Percentiles rank a stretch among this genome's conserved stretches.
phyloP scores from a whole-genome alignment of 2,797 vertebrate genomes.

The Hemitrygon akajei region DNA sequence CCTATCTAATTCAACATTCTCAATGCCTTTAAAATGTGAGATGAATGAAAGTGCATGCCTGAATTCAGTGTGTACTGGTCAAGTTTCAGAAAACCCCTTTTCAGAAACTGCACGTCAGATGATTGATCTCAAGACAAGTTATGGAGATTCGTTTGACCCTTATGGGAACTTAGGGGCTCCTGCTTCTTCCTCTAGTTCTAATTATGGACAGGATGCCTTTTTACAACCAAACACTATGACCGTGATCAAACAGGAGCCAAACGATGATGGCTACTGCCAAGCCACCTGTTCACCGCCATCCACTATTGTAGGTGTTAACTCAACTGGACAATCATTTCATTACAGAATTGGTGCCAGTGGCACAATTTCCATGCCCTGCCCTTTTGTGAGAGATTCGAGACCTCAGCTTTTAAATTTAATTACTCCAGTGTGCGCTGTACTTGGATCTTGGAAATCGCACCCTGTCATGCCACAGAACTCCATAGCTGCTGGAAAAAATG shows the following conservation, averaged over 20 bases:
- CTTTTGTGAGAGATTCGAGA: slow-evolving; percentile 82
- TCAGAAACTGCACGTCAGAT: slow-evolving; percentile 93
- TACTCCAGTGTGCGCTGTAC: slow-evolving; percentile 82
- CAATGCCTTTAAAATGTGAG: slow-evolving; percentile 87
- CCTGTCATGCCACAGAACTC: slow-evolving; percentile 60
- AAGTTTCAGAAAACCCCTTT: slow-evolving; percentile 73
- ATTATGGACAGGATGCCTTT: slow-evolving; percentile 80
- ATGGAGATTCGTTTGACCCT: slow-evolving; percentile 84
- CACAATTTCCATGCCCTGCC: slow-evolving; percentile 89
- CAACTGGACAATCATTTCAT: slow-evolving; percentile 96
- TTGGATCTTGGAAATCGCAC: slow-evolving; percentile 90
- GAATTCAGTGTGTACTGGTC: slow-evolving; percentile 72
- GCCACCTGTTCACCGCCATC: slow-evolving; percentile 83
- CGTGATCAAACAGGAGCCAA: slow-evolving; percentile 93
- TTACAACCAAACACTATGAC: slow-evolving; percentile 74
- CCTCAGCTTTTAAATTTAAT: slow-evolving; percentile 94
- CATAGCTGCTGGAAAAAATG: slow-evolving; percentile 71
- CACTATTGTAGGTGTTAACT: slow-evolving; percentile 97
- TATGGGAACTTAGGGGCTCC: slow-evolving; percentile 97
- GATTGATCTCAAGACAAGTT: slow-evolving; percentile 79
- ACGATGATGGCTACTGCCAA: slow-evolving; percentile 87
- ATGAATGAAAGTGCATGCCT: slow-evolving; percentile 82
- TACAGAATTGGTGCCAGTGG: slow-evolving; percentile 98
- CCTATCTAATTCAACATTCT: slow-evolving; percentile 66
- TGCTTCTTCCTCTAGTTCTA: slow-evolving; percentile 79